These are phyloP conservation scores for Anas bahamensis DNA, from an alignment of 2,797 vertebrate genomes.

Conservation along the genomic window DNA sequence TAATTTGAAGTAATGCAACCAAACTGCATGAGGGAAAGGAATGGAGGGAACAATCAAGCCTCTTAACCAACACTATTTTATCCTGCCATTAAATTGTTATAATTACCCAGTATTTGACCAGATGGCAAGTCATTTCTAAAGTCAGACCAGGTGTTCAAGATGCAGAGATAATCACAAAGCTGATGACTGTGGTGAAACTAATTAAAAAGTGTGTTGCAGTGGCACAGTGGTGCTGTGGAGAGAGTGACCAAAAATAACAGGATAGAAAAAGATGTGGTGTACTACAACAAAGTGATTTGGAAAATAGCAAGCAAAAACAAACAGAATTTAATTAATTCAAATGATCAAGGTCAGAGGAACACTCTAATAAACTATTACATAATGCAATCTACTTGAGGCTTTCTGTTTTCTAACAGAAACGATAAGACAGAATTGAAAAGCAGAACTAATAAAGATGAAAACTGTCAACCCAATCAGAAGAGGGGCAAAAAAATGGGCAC, in stretches of 20 bases:
- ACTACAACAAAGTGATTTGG: not conserved
- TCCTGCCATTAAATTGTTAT: conserved; percentile 73
- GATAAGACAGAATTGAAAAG: conserved; percentile 17
- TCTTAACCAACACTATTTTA: conserved; percentile 69
- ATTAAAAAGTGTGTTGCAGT: conserved; percentile 71
- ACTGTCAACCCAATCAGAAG: conserved; percentile 22
- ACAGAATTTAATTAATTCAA: conserved; percentile 51
- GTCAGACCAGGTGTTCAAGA: conserved; percentile 79
- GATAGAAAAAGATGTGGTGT: conserved; percentile 6
- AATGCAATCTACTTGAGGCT: not conserved
- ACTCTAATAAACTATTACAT: conserved; percentile 13
- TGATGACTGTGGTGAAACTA: conserved; percentile 76
- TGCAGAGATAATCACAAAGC: conserved; percentile 77
- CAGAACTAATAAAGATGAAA: conserved; percentile 44
- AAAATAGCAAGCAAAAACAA: conserved; percentile 47
- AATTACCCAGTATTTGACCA: conserved; percentile 78
- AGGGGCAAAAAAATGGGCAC: conserved; percentile 30
- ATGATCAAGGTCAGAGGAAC: not conserved
- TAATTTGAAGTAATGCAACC: conserved; percentile 63
- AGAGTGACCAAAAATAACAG: conserved; percentile 49
- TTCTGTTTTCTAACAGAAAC: conserved; percentile 16
- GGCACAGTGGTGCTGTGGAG: conserved; percentile 18
- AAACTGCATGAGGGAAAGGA: conserved; percentile 35
- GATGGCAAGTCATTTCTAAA: conserved; percentile 79
- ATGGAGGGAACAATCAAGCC: conserved; percentile 45